Conservation (phyloP, 2,888 invertebrate species). For the Timandra comae region DNA sequence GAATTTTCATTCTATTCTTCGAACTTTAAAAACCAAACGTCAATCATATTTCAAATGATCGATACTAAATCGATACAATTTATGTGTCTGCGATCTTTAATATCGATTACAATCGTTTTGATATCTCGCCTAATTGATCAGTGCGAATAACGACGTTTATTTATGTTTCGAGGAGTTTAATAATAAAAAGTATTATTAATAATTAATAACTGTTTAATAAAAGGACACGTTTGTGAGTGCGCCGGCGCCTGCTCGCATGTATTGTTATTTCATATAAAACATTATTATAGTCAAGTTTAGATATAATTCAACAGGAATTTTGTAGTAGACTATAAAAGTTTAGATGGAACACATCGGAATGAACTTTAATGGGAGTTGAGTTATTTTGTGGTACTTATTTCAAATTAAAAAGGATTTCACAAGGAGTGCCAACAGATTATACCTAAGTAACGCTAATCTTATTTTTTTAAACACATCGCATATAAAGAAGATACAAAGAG, state of each 20-base stretch:
- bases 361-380: no score
- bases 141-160: constrained; percentile 67
- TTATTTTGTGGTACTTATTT: no score
- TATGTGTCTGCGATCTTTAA: constrained; percentile 17
- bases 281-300: constrained; percentile 28
- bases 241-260: constrained; percentile 66
- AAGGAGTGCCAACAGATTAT: no score
- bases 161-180: constrained; percentile 36
- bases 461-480: no score
- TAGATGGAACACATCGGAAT: no score
- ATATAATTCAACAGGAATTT: constrained; percentile 46
- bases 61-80: constrained; percentile 21
- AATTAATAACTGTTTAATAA: constrained; percentile 47
- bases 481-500: no score
- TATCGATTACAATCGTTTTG: not conserved
- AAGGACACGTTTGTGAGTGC: constrained; percentile 43
- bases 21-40: no score
- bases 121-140: constrained; percentile 50
- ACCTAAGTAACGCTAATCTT: no score
- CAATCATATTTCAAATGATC: constrained; percentile 7
- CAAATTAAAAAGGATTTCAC: no score
- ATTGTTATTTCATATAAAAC: constrained; percentile 42
- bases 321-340: constrained; percentile 27
- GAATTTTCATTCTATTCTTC: no score
- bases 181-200: constrained; percentile 56